phyloP scores from a whole-genome alignment of 2,113 vertebrate genomes.

The Bambusicola thoracicus region DNA sequence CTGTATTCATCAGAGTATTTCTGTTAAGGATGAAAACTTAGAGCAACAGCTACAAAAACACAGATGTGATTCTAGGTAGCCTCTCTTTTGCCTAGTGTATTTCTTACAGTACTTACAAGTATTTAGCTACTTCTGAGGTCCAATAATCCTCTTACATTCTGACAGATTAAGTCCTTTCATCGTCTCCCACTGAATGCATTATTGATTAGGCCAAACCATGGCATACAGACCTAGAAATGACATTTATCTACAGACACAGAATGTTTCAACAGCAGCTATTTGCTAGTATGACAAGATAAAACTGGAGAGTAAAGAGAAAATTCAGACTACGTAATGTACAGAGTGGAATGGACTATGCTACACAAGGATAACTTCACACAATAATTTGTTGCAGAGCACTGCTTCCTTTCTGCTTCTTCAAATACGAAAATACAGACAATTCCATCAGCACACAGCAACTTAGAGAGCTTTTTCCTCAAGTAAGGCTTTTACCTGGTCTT shows the following conservation, averaged over 20 bases:
- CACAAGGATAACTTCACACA: not conserved
- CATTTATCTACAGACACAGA: not conserved
- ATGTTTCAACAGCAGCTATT: not conserved
- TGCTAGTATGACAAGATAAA: not conserved
- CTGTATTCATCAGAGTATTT: no score
- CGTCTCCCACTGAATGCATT: rapidly evolving
- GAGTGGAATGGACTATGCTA: not conserved
- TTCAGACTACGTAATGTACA: rapidly evolving
- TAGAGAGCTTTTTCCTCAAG: not conserved
- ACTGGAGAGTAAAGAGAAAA: not conserved
- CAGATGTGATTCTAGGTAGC: rapidly evolving
- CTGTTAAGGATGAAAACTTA: not conserved
- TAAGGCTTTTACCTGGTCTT: conserved; percentile 87
- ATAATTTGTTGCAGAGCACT: not conserved
- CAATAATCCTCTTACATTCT: not conserved
- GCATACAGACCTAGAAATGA: not conserved
- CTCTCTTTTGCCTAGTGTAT: not conserved
- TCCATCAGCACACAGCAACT: not conserved
- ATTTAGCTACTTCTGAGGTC: not conserved
- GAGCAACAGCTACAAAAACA: not conserved
- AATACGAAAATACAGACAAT: not conserved
- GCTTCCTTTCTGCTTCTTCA: not conserved
- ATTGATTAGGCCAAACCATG: no score
- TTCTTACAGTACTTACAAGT: rapidly evolving
- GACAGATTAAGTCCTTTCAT: not conserved